Evolutionary conservation across 1,140 invertebrate genomes (phyloP), one percentile per base, ranked within the genome.

Genomic region (Ostrea denselamellosa): DNA sequence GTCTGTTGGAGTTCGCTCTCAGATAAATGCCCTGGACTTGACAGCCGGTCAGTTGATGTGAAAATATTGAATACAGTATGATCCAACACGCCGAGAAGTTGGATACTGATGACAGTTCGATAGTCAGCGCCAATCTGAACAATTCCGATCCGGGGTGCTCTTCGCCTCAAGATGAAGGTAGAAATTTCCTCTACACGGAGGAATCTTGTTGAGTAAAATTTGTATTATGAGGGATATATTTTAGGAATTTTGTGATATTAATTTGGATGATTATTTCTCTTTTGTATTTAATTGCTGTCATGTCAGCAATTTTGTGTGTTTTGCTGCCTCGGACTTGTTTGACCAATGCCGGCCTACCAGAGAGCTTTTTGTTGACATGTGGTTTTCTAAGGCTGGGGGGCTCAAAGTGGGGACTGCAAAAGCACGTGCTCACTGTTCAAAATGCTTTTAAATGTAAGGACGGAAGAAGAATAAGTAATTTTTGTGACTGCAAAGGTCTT

Each of bases 271-370:
- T 25, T 44, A 77, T 77, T 14, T 28, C 7, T 28, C 22, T 28
- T 28, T 77, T 25, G 28, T 77, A 28, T 28, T 22, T 14, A 28
- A 14, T 8, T 25, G 14, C 22, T 77, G 68, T 77, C 22, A 17
- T 34, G 68, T 77, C 68, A 77, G 68, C 25, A 77, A 77, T 77
- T 77, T 34, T 62, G 14, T 19, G 34, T 5, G 56, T 62, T 62
- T n/a, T 62, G 17, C 28, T 77, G 22, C 28, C 68, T 77, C 25
- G 68, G 68, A 77, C 68, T 34, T 77, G 68, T 77, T 71, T 83
- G 82, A 83, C 82, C 82, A 83, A 52, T 83, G 25, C 82, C 53
- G 82, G 44, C 82, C 82, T 83, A 83, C 82, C 82, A 54, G 82
- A 52, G 7, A 81, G 44, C 25, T 28, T n/a, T 53, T 52, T 83